Conservation (phyloP, 2,113 vertebrate genomes). For the Alethe diademata region DNA sequence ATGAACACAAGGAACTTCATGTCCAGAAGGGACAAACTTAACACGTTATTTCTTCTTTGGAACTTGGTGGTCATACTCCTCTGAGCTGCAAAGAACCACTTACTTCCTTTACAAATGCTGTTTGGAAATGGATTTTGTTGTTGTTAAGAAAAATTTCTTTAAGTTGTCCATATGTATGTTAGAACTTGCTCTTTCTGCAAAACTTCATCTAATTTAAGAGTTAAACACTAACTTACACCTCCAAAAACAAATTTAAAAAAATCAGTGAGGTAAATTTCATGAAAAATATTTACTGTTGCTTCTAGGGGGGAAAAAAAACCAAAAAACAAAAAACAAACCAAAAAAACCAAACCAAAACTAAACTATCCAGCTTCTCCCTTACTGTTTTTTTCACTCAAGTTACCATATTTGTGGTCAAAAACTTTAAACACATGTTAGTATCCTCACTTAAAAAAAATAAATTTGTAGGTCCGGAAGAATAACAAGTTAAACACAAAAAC, state of each 20-base stretch:
- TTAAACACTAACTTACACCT: neutral
- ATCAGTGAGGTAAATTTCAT: neutral
- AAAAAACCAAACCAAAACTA: neutral
- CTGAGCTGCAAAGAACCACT: neutral
- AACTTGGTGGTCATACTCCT: neutral
- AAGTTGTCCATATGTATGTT: neutral
- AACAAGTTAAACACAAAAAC: neutral
- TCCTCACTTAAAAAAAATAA: neutral
- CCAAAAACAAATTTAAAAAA: neutral
- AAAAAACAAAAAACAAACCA: too few species aligned
- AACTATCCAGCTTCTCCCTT: neutral
- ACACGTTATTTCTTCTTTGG: neutral
- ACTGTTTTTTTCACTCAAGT: neutral
- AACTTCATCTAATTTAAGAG: neutral
- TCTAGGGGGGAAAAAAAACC: fast-evolving
- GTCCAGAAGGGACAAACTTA: neutral
- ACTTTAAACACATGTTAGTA: neutral
- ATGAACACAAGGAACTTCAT: neutral
- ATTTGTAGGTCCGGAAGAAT: neutral
- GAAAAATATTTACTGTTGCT: neutral
- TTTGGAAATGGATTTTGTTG: neutral
- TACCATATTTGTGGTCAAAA: neutral
- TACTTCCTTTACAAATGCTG: neutral
- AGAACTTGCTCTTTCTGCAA: neutral
- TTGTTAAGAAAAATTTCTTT: neutral